Base-by-base conservation (phyloP, 2,797 vertebrate species). In the Hyperoplus immaculatus region DNA sequence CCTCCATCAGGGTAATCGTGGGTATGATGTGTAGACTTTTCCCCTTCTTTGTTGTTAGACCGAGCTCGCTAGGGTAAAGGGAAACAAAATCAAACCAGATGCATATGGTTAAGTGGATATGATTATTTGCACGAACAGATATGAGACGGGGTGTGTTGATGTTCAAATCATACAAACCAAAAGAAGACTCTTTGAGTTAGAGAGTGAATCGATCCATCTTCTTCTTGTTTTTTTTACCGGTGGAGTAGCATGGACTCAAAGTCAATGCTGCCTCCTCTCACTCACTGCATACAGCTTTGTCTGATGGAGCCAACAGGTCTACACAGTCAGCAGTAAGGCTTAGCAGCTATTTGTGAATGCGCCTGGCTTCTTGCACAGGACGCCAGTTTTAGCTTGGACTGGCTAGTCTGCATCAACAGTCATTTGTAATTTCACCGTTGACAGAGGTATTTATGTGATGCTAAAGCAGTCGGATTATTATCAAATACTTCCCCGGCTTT, bases 231-330 rank as follows among this genome's bases (percentile, higher is more conserved):
- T 21, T 21, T 21, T 21, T 21, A 21, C 45, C 55, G n/a, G 45
- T 15, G 53, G 21, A 57, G 8, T 10, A 46, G 39, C 14, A 3
- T 56, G 38, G 55, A 41, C 39, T 43, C n/a, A 14, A 10, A 47
- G 6, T 12, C 21, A 6, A 13, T 49, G 67, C 15, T 18, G 5
- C 39, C 46, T 4, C 36, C 55, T 36, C 15, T 3, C 16, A 47
- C 16, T 51, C 15, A 3, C 54, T 39, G 36, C 13, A 53, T 6
- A 8, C 58, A 6, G 8, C 39, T 69, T 64, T 72, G 63, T 77
- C 58, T 49, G 54, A 50, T 60, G 59, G 55, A 73, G 36, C 61
- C 12, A 72, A 69, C 12, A 65, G 47, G 71, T 42, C 43, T 67
- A 18, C 51, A 13, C 21, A 2, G 66, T 67, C 59, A 63, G 47